Conservation (phyloP, 2,888 invertebrate species). For the Galeopsomyia nigrocyanea region DNA sequence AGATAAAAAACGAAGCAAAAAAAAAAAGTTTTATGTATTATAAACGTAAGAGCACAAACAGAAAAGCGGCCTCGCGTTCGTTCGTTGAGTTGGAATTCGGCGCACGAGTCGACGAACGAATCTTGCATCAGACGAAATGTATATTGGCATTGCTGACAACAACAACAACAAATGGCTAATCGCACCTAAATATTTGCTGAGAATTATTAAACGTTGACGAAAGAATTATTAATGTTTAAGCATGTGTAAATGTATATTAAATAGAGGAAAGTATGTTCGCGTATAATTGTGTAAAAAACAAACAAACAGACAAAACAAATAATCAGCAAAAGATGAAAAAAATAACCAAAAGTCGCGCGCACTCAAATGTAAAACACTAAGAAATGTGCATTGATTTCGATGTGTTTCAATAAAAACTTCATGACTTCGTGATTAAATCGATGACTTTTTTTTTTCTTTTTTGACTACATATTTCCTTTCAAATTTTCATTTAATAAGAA, state of each 20-base stretch:
- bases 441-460: background rate
- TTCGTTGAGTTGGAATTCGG: conserved; percentile 17
- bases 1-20: background rate
- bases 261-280: conserved; percentile 34
- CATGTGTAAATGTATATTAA: conserved; percentile 37
- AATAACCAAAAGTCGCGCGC: conserved; percentile 2
- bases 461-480: no score
- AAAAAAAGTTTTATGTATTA: background rate
- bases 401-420: conserved; percentile 48
- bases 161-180: background rate
- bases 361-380: conserved; percentile 37
- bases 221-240: conserved; percentile 25
- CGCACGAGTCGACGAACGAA: conserved; percentile 1
- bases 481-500: no score
- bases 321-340: background rate
- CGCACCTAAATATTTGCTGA: background rate
- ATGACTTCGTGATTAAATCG: conserved; percentile 24
- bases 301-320: conserved; percentile 5
- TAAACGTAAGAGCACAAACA: background rate
- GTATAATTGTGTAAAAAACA: conserved; percentile 30
- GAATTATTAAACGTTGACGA: conserved; percentile 10
- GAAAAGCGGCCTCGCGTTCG: conserved; percentile 20
- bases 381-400: conserved; percentile 42
- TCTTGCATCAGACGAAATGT: conserved; percentile 8
- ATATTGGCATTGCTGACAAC: background rate